phyloP scores from a whole-genome alignment of 2,888 invertebrate species.

The Lasioglossum marginatum region DNA sequence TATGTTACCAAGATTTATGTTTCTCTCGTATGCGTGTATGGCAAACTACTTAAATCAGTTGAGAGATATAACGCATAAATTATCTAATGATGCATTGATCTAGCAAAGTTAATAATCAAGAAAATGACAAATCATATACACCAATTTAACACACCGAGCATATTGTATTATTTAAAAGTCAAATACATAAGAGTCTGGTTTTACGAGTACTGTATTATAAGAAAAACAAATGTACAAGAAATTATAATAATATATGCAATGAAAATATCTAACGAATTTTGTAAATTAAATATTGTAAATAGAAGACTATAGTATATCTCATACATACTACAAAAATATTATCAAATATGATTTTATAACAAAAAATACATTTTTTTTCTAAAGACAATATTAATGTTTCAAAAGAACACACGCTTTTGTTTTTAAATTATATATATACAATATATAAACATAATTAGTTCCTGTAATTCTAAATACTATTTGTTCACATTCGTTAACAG shows the following conservation, averaged over 20 bases:
- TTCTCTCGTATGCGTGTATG: background rate
- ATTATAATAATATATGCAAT: background rate
- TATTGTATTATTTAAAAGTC: constrained; percentile 10
- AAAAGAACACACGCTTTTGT: constrained; percentile 22
- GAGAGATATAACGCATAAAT: background rate
- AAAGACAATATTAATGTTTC: background rate
- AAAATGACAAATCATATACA: constrained; percentile 10
- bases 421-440: constrained; percentile 36
- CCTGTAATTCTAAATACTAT: constrained; percentile 52
- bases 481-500: constrained; percentile 84
- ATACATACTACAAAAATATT: constrained; percentile 1
- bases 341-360: background rate
- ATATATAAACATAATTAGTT: constrained; percentile 38
- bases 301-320: background rate
- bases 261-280: constrained; percentile 7
- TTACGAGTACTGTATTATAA: background rate
- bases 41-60: background rate
- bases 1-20: background rate
- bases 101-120: background rate
- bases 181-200: constrained; percentile 4
- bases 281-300: background rate
- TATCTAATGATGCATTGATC: background rate
- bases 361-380: background rate
- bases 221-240: constrained; percentile 1
- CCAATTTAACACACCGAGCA: background rate